Base-by-base conservation (phyloP, 1,140 invertebrate genomes). In the Ectropis grisescens region DNA sequence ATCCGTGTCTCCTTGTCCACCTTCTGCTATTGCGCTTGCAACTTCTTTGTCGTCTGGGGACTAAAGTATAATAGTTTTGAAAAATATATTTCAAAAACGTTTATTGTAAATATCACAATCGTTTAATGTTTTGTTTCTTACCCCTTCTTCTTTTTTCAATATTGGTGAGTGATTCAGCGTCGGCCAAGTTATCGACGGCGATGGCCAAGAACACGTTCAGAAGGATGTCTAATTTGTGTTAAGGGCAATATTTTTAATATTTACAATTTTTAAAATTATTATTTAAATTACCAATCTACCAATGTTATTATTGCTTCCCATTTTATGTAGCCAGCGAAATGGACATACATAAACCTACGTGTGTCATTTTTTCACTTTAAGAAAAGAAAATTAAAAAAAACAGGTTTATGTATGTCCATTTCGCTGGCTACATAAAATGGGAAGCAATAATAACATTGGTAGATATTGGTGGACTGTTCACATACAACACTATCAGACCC, bases 121-220 rank as follows among this genome's bases (percentile, higher is more conserved):
- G n/a, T n/a, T 19, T 19, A 19, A 19, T 19, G 8, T 19, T 19
- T 4, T 19, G 16, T 19, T 19, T 19, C 37, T 56, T 61, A 80
- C 83, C 65, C 88, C 88, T 58, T 89, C 90, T 76, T 97, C 93
- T 79, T 98, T n/a, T 96, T 75, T 97, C 93, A 37, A 95, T 93
- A 47, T 50, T 64, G 43, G 15, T 90, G 90, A 13, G 93, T 94
- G 40, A 97, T 83, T 99, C 97, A 11, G 96, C 97, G 84, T 99
- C 98, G 23, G 97, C 97, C 60, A 99, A 89, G 85, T 99, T 99
- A 79, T 99, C 98, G 1, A 99, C 98, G 68, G 98, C 98, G 84
- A 99, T 99, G 85, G 98, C 98, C 96, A 99, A 98, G 93, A 99
- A 99, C 55, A 99, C 98, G 71, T 99, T 99, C 69, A 99, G 82